These are phyloP conservation scores for Eulacestoma nigropectus DNA, from an alignment of 2,113 vertebrate species.

Conservation along the genomic window DNA sequence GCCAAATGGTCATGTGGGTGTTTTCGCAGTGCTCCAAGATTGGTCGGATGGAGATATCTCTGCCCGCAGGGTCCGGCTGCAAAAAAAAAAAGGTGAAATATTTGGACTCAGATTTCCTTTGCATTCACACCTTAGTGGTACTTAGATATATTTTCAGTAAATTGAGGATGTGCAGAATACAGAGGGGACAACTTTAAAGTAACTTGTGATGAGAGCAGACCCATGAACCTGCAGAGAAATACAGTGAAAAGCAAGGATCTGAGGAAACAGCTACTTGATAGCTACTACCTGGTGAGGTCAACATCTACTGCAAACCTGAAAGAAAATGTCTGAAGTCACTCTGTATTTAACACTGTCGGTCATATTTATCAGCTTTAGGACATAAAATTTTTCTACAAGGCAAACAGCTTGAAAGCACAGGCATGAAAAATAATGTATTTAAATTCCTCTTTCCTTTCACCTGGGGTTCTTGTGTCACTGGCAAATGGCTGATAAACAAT, in stretches of 20 bases:
- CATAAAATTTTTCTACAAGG: background rate
- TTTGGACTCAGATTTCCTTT: background rate
- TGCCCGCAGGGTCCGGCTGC: slow-evolving; percentile 93
- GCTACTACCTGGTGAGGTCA: background rate
- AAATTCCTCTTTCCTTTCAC: background rate
- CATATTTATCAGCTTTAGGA: background rate
- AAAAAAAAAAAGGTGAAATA: slow-evolving; percentile 8
- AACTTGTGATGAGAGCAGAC: background rate
- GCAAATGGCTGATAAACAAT: background rate
- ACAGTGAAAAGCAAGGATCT: background rate
- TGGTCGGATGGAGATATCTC: slow-evolving; percentile 95
- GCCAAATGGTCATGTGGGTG: slow-evolving; percentile 99
- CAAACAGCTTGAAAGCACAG: background rate
- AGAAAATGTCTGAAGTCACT: background rate
- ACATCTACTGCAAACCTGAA: background rate
- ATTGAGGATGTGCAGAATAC: background rate
- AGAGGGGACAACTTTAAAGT: background rate
- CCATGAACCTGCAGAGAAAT: background rate
- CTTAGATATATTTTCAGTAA: background rate
- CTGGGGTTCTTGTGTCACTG: background rate
- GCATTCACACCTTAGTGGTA: background rate
- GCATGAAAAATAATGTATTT: background rate
- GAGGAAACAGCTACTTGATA: background rate
- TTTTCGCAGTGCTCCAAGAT: slow-evolving; percentile 99
- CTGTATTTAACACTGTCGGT: background rate